These are phyloP conservation scores for Babylonia areolata DNA, from an alignment of 1,140 invertebrate species.

Conservation along the genomic window DNA sequence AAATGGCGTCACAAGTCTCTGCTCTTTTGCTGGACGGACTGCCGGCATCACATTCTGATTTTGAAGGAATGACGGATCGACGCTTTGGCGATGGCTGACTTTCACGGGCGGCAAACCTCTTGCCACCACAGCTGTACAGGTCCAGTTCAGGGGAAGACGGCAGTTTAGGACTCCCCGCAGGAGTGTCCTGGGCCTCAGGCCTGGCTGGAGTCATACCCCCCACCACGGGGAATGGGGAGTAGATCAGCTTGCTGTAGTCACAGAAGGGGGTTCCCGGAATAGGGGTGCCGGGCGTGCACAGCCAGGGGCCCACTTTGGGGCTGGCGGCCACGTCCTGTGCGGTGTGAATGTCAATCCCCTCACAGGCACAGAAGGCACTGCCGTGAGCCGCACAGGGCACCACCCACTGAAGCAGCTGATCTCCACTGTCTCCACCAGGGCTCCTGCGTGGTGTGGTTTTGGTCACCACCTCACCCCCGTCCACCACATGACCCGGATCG, in stretches of 20 bases:
- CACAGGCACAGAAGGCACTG: conserved; percentile 24
- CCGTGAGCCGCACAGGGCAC: conserved; percentile 33
- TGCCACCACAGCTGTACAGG: background rate
- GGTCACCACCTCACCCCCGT: background rate
- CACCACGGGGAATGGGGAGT: conserved; percentile 18
- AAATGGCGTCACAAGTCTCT: background rate
- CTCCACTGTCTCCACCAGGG: conserved; percentile 7
- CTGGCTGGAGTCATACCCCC: conserved; percentile 8
- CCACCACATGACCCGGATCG: background rate
- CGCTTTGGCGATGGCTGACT: conserved; percentile 13
- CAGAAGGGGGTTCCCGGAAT: background rate
- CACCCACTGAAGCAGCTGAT: conserved; percentile 26
- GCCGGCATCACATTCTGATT: background rate
- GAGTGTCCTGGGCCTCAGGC: background rate
- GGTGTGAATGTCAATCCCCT: conserved; percentile 18
- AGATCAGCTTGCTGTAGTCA: conserved; percentile 1
- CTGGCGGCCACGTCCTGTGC: background rate
- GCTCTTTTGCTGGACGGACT: background rate
- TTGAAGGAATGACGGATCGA: background rate
- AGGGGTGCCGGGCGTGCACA: conserved; percentile 21
- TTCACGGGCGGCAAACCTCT: background rate
- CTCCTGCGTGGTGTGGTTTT: background rate
- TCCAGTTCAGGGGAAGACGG: conserved; percentile 3
- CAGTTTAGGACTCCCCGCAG: background rate
- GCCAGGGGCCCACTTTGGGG: conserved; percentile 23